Evolutionary conservation across 2,113 vertebrate genomes (phyloP), one percentile per base, ranked within the genome.

Genomic region (Dolichotis patagonum): DNA sequence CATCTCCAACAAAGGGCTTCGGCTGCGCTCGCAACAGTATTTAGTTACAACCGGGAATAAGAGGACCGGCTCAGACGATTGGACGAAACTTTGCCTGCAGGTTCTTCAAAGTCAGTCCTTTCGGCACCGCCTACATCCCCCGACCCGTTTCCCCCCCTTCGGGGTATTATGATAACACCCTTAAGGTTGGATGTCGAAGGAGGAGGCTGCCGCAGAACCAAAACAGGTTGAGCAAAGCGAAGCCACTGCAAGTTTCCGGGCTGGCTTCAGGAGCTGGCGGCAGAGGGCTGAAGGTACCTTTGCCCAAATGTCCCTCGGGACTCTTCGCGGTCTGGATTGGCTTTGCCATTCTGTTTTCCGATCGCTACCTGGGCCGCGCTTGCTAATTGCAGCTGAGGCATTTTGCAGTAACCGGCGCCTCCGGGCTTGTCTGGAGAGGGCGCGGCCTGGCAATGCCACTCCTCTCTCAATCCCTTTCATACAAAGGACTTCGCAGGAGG

Each of bases 21-120:
- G 98, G 98, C 98, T 98, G 98, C 97, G 99, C 98, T 99, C 98
- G 98, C 98, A 98, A 98, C 98, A 98, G 98, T 99, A 99, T 99
- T 99, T 99, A 99, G 99, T 99, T 99, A 99, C 99, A 99, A 99
- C 99, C 98, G 98, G 99, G 99, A 99, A 99, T 99, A 99, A 98
- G 98, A 95, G 98, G 98, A 98, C 97, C 98, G 98, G 97, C 98
- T 98, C 97, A 98, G 98, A 98, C 98, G 98, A 98, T 98, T 98
- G 98, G 98, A 98, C 97, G 98, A 98, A 98, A 98, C 98, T 98
- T 98, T 98, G 98, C 98, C 97, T 98, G 98, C 98, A 98, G 98
- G 98, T 98, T 98, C 98, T 98, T 98, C 98, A 98, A 98, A 98
- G 98, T 96, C 98, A 98, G 98, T 98, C 98, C 98, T 98, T 98